Conservation (phyloP, 2,113 vertebrate species). For the Eira barbara region DNA sequence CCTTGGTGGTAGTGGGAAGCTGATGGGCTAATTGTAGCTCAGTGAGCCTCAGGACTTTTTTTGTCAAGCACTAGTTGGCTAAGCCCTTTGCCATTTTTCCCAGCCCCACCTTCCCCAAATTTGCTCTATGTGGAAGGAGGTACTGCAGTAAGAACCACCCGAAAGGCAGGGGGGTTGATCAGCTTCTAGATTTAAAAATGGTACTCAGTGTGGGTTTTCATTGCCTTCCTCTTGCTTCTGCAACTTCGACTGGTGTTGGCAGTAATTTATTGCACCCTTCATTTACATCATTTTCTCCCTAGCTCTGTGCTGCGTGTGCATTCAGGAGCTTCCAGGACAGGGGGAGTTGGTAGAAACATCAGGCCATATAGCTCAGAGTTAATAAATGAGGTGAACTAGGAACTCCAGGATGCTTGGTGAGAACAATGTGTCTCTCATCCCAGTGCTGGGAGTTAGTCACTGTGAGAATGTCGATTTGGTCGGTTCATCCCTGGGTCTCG, state of each 20-base stretch:
- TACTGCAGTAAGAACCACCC: background rate
- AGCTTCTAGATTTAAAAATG: conserved; percentile 21
- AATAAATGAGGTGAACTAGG: background rate
- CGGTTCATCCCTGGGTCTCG: background rate
- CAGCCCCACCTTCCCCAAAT: background rate
- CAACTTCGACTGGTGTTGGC: background rate
- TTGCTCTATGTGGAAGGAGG: background rate
- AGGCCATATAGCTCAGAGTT: background rate
- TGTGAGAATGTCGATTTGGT: background rate
- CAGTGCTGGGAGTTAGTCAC: background rate
- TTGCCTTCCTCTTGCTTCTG: background rate
- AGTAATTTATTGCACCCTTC: background rate
- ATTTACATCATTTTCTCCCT: background rate
- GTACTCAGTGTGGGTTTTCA: background rate
- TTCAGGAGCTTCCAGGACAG: background rate
- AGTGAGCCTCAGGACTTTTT: background rate
- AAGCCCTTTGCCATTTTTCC: background rate
- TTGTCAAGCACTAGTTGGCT: background rate
- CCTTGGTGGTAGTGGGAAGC: background rate
- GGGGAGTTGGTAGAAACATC: background rate
- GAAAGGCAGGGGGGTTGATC: background rate
- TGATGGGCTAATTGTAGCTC: background rate
- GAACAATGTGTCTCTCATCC: background rate
- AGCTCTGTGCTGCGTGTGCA: background rate
- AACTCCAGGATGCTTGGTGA: background rate